phyloP scores from a whole-genome alignment of 2,888 invertebrate genomes.

The Orthonevra nobilis region DNA sequence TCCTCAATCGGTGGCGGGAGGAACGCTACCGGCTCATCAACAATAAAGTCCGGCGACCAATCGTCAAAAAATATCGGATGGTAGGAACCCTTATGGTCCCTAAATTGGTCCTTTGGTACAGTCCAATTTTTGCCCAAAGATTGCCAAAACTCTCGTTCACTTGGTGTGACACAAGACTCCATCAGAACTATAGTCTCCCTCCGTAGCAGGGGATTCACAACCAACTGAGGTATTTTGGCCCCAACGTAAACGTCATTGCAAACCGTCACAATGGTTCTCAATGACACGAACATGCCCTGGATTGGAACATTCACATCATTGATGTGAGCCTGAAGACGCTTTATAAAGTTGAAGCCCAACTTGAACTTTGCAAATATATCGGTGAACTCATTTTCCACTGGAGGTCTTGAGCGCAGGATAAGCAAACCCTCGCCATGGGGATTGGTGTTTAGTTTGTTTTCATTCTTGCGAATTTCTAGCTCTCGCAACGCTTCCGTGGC shows the following conservation, averaged over 20 bases:
- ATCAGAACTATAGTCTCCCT: slow-evolving; percentile 95
- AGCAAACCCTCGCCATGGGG: slow-evolving; percentile 94
- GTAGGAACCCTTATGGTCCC: slow-evolving; percentile 92
- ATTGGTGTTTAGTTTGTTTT: slow-evolving; percentile 80
- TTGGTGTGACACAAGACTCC: slow-evolving; percentile 95
- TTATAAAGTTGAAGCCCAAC: slow-evolving; percentile 96
- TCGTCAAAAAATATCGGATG: slow-evolving; percentile 98
- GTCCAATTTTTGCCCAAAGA: slow-evolving; percentile 98
- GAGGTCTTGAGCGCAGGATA: slow-evolving; percentile 95
- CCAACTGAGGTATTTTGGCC: slow-evolving; percentile 89
- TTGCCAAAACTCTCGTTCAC: slow-evolving; percentile 98
- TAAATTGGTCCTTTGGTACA: slow-evolving; percentile 95
- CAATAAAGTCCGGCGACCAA: slow-evolving; percentile 94
- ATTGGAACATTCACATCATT: slow-evolving; percentile 98
- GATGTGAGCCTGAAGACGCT: slow-evolving; percentile 96
- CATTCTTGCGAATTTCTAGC: slow-evolving; percentile 89
- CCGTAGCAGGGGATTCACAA: slow-evolving; percentile 94
- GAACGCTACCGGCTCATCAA: slow-evolving; percentile 86
- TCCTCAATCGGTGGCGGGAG: slow-evolving; percentile 74
- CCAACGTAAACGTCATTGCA: slow-evolving; percentile 93
- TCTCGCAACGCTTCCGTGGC: slow-evolving; percentile 97
- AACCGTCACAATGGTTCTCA: slow-evolving; percentile 97
- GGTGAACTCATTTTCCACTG: slow-evolving; percentile 96
- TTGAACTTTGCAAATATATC: slow-evolving; percentile 99
- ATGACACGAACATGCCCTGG: slow-evolving; percentile 97